phyloP scores from a whole-genome alignment of 2,113 vertebrate species.

The Coracopsis vasa region DNA sequence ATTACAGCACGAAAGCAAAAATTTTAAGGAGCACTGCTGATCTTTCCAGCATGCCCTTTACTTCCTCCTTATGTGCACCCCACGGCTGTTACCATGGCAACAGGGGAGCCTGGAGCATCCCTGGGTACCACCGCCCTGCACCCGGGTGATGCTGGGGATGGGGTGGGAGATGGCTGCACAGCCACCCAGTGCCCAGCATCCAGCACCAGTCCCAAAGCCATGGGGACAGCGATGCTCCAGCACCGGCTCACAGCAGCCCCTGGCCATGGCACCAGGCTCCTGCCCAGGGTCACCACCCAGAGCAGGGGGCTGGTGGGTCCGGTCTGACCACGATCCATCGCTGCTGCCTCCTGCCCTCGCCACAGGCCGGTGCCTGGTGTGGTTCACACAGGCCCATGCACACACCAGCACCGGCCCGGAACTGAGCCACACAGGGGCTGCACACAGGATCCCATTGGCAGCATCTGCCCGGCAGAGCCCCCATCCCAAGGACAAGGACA shows the following conservation, averaged over 20 bases:
- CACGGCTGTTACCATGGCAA: not conserved
- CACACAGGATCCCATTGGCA: not conserved
- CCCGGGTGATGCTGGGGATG: not conserved
- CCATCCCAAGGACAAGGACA: not conserved
- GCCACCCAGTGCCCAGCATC: not conserved
- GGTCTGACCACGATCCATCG: accelerated
- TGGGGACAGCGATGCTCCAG: accelerated
- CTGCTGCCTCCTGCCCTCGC: not conserved
- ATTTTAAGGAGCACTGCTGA: no score
- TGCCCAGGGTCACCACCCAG: no score
- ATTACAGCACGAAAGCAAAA: no score
- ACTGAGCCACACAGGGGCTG: not conserved
- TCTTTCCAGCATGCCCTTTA: no score
- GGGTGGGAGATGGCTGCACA: not conserved
- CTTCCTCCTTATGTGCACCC: no score
- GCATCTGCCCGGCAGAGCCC: not conserved
- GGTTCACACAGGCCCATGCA: not conserved
- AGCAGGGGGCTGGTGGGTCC: not conserved
- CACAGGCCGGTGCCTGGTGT: not conserved
- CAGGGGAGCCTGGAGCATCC: not conserved
- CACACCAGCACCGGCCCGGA: not conserved
- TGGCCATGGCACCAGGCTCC: not conserved
- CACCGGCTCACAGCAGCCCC: no score
- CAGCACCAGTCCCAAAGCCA: not conserved
- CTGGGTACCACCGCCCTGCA: not conserved